These are phyloP conservation scores for Graptemys geographica DNA, from an alignment of 2,797 vertebrate genomes.

Conservation along the genomic window DNA sequence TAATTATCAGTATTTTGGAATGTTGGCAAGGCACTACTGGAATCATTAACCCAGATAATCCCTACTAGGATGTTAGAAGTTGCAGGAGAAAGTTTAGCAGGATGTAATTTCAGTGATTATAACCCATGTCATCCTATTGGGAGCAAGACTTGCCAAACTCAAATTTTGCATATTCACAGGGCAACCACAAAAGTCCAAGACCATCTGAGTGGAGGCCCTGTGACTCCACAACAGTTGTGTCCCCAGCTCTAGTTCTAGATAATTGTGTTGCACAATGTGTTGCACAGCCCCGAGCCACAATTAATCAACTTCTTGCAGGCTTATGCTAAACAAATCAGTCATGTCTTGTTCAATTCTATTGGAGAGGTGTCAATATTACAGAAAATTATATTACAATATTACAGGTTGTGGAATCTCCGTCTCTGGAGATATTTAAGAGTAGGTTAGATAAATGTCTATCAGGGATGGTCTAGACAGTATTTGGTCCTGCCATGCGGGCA, in stretches of 20 bases:
- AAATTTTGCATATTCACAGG: neutral
- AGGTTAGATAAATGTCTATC: too few relatives aligned
- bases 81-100: neutral
- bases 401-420: too few relatives aligned
- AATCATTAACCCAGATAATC: neutral
- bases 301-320: neutral
- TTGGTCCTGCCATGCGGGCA: too few relatives aligned
- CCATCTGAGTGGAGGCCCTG: neutral
- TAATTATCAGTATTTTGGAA: neutral
- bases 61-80: accelerated
- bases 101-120: neutral
- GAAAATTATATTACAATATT: too few relatives aligned
- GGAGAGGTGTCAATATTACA: neutral
- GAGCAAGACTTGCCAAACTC: neutral
- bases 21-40: accelerated
- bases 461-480: too few relatives aligned
- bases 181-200: neutral
- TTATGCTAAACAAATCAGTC: neutral
- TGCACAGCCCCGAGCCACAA: neutral
- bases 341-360: neutral
- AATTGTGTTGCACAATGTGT: neutral
- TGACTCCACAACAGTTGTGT: too few relatives aligned
- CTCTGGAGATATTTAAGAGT: too few relatives aligned
- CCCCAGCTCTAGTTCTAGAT: neutral
- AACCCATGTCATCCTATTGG: neutral